Conservation (phyloP, 2,113 vertebrate genomes). For the Hirundichthys speculiger region DNA sequence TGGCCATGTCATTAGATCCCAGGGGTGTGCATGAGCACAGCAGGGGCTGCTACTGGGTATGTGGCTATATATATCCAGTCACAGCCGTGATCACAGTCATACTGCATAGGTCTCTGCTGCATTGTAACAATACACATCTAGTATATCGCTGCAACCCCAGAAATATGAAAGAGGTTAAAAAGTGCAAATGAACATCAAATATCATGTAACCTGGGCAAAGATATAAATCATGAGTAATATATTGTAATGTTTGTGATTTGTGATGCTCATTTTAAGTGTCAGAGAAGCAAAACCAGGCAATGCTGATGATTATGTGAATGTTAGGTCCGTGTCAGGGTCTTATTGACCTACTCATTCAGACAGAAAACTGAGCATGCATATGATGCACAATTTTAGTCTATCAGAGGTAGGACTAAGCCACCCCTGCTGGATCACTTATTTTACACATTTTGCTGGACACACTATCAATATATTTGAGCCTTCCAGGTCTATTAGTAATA, state of each 20-base stretch:
- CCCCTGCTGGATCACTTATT: not conserved
- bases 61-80: conserved; percentile 56
- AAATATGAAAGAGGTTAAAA: conserved; percentile 18
- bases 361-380: conserved; percentile 15
- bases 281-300: conserved; percentile 9
- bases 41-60: conserved; percentile 31
- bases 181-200: conserved; percentile 41
- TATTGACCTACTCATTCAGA: conserved; percentile 26
- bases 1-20: conserved; percentile 62
- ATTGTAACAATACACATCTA: conserved; percentile 7
- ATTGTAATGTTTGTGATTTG: conserved; percentile 8
- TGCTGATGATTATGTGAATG: conserved; percentile 14
- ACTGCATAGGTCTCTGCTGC: conserved; percentile 19
- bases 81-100: conserved; percentile 30
- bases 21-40: conserved; percentile 44
- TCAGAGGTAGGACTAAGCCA: not conserved
- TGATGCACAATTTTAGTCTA: not conserved
- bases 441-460: not conserved
- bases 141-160: conserved; percentile 10
- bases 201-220: conserved; percentile 12
- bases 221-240: conserved; percentile 21
- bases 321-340: conserved; percentile 15
- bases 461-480: not conserved
- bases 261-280: conserved; percentile 4
- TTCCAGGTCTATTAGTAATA: not conserved